These are phyloP conservation scores for Hippocampus guttulatus DNA, from an alignment of 2,113 vertebrate genomes.

Conservation along the genomic window DNA sequence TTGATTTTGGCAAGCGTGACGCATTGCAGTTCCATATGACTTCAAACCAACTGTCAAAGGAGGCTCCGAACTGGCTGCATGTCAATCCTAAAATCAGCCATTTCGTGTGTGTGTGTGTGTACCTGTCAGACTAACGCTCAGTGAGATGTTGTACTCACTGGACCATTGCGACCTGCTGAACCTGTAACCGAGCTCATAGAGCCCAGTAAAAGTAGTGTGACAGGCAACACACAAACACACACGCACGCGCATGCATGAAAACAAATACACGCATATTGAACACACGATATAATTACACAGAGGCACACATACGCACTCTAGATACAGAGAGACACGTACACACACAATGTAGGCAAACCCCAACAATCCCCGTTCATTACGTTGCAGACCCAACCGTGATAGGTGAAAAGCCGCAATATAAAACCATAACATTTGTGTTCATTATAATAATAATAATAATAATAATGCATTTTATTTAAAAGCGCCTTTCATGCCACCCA, in stretches of 20 bases:
- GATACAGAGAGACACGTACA: neutral
- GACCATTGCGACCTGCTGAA: slow-evolving; percentile 60
- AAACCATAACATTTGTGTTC: too few relatives aligned
- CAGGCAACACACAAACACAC: neutral
- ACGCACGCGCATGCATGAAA: too few relatives aligned
- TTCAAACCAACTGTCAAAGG: slow-evolving; percentile 28
- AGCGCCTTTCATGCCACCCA: too few relatives aligned
- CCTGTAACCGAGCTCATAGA: slow-evolving; percentile 51
- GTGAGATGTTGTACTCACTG: slow-evolving; percentile 51
- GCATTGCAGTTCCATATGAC: slow-evolving; percentile 6
- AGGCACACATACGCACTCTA: neutral
- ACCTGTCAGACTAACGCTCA: slow-evolving; percentile 56
- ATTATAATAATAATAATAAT: too few relatives aligned
- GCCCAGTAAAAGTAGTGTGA: slow-evolving; percentile 21
- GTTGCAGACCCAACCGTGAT: too few relatives aligned
- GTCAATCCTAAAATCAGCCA: slow-evolving; percentile 7
- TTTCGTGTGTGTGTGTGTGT: slow-evolving; percentile 11
- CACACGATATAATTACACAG: neutral
- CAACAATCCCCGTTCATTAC: too few relatives aligned
- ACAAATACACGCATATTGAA: too few relatives aligned
- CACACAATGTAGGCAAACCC: too few relatives aligned
- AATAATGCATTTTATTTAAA: too few relatives aligned
- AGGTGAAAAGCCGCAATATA: too few relatives aligned
- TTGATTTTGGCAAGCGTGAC: slow-evolving; percentile 15
- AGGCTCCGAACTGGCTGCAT: slow-evolving; percentile 12